Conservation (phyloP, 2,113 vertebrate species). For the Podiceps cristatus region DNA sequence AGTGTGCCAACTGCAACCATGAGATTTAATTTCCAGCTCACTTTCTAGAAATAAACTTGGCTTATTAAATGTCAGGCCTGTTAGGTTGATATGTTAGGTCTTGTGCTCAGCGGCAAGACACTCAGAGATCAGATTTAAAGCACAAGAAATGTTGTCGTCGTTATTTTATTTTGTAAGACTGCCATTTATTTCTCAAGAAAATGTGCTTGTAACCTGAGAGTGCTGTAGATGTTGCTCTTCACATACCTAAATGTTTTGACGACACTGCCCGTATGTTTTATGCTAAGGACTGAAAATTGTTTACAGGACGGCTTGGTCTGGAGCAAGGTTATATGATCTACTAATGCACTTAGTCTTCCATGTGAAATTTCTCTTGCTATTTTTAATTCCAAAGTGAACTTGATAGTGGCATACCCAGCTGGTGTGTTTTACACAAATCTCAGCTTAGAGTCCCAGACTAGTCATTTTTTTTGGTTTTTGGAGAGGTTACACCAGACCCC, state of each 20-base stretch:
- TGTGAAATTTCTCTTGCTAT: slow-evolving; percentile 43
- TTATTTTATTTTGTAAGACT: not conserved
- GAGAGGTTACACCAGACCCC: not conserved
- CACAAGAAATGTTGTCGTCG: not conserved
- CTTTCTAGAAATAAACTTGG: slow-evolving; percentile 61
- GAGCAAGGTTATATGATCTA: slow-evolving; percentile 34
- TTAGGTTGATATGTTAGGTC: not conserved
- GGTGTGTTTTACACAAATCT: not conserved
- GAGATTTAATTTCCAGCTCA: slow-evolving; percentile 25
- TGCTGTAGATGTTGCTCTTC: not conserved
- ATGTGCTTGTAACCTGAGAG: not conserved
- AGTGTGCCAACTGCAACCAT: slow-evolving; percentile 1
- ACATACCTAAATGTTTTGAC: not conserved
- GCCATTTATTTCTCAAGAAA: slow-evolving; percentile 35
- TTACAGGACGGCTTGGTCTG: not conserved
- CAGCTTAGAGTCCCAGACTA: not conserved
- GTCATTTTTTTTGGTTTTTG: not conserved
- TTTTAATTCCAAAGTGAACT: slow-evolving; percentile 41
- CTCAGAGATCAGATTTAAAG: not conserved
- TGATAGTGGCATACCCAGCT: not conserved
- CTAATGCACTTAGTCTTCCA: not conserved
- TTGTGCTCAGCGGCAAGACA: not conserved
- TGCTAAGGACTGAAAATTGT: not conserved
- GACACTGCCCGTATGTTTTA: not conserved
- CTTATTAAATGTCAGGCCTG: slow-evolving; percentile 33